phyloP scores from a whole-genome alignment of 35 echinoderm and acorn worm species.

The Hemicentrotus pulcherrimus region DNA sequence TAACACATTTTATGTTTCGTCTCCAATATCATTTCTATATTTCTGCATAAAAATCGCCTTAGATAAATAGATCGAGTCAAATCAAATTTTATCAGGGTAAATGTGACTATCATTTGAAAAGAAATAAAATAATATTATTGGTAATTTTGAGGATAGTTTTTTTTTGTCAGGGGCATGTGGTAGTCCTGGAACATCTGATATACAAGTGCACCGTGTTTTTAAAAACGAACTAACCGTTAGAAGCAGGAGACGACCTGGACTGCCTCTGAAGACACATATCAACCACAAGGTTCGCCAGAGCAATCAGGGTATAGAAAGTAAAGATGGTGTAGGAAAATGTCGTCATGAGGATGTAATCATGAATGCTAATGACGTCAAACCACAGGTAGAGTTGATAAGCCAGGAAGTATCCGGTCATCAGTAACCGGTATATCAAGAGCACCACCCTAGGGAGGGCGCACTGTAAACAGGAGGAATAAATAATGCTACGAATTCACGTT shows the following conservation, averaged over 20 bases:
- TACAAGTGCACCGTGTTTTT: too few relatives aligned
- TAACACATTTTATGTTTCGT: too few relatives aligned
- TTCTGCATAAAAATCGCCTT: too few relatives aligned
- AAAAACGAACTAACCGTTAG: background rate
- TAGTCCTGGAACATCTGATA: too few relatives aligned
- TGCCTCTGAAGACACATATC: background rate
- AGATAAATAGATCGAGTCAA: too few relatives aligned
- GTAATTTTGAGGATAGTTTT: too few relatives aligned
- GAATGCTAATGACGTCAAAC: background rate
- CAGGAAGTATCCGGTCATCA: slow-evolving; percentile 33
- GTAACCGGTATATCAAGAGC: slow-evolving; percentile 12
- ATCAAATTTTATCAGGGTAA: too few relatives aligned
- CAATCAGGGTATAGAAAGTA: background rate
- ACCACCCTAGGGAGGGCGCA: background rate
- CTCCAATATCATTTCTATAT: too few relatives aligned
- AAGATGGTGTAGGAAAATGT: slow-evolving; percentile 2
- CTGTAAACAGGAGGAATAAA: background rate
- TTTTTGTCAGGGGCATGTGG: too few relatives aligned
- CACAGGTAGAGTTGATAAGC: slow-evolving; percentile 31
- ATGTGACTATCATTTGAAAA: too few relatives aligned
- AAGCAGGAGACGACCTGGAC: background rate
- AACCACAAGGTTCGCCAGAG: background rate
- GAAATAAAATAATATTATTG: too few relatives aligned
- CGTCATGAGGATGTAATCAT: background rate
- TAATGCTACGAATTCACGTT: too few relatives aligned